These are phyloP conservation scores for Podiceps cristatus DNA, from an alignment of 2,113 vertebrate genomes.

Conservation along the genomic window DNA sequence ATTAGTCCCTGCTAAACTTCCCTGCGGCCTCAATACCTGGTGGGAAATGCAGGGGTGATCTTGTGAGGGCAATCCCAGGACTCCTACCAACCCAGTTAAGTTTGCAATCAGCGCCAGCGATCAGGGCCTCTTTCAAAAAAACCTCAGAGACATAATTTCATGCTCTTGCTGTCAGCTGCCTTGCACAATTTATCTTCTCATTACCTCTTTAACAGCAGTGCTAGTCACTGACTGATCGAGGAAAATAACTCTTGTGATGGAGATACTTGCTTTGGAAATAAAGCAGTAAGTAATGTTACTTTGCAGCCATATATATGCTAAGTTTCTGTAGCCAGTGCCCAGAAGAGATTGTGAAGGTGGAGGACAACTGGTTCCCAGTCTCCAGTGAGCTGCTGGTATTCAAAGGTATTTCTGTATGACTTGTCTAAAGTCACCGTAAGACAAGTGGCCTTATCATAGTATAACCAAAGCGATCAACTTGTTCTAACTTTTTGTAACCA, in stretches of 20 bases:
- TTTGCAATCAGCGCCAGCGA: neutral
- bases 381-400: neutral
- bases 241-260: conserved; percentile 8
- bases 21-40: neutral
- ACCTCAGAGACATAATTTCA: conserved; percentile 20
- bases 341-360: neutral
- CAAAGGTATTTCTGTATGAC: neutral
- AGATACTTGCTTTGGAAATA: neutral
- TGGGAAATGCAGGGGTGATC: neutral
- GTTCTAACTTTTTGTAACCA: too few species aligned
- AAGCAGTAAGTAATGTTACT: neutral
- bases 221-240: neutral
- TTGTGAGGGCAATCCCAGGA: neutral
- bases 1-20: neutral
- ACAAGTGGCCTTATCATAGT: neutral
- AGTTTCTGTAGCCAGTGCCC: neutral
- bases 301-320: neutral
- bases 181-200: conserved; percentile 46
- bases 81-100: neutral
- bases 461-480: too few species aligned
- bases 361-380: neutral
- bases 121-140: neutral
- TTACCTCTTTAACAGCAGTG: conserved; percentile 36
- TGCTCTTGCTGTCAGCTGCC: conserved; percentile 16
- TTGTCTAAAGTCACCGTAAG: neutral